These are phyloP conservation scores for Plodia interpunctella DNA, from an alignment of 1,140 invertebrate species.

Conservation along the genomic window DNA sequence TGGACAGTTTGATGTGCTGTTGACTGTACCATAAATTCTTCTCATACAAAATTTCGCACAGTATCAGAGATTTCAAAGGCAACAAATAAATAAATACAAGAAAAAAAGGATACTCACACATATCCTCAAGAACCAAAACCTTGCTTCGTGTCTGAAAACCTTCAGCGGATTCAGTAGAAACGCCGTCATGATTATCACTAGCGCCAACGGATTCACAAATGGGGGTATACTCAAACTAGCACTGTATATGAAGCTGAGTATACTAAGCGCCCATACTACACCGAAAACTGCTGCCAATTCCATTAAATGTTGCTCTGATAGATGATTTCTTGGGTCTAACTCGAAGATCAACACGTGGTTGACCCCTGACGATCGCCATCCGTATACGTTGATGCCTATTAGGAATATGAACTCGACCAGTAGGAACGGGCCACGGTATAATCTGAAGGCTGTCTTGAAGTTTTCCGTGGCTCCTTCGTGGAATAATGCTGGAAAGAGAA, in stretches of 20 bases:
- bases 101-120: constrained; percentile 81
- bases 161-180: constrained; percentile 96
- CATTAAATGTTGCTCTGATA: constrained; percentile 97
- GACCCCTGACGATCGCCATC: constrained; percentile 98
- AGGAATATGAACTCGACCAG: constrained; percentile 96
- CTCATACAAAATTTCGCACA: no score
- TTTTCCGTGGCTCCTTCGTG: constrained; percentile 83
- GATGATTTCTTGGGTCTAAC: constrained; percentile 97
- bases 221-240: constrained; percentile 92
- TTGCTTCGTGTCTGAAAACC: constrained; percentile 94
- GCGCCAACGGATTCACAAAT: constrained; percentile 91
- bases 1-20: no score
- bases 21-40: neutral
- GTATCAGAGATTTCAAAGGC: no score
- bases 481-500: constrained; percentile 81
- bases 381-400: constrained; percentile 98
- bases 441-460: constrained; percentile 87
- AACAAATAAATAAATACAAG: neutral
- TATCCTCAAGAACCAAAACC: constrained; percentile 89
- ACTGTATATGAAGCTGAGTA: constrained; percentile 90
- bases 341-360: constrained; percentile 99
- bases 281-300: constrained; percentile 96
- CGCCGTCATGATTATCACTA: constrained; percentile 91
- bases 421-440: constrained; percentile 96
- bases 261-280: constrained; percentile 95